Conservation (phyloP, 2,797 vertebrate species). For the Channa striata region DNA sequence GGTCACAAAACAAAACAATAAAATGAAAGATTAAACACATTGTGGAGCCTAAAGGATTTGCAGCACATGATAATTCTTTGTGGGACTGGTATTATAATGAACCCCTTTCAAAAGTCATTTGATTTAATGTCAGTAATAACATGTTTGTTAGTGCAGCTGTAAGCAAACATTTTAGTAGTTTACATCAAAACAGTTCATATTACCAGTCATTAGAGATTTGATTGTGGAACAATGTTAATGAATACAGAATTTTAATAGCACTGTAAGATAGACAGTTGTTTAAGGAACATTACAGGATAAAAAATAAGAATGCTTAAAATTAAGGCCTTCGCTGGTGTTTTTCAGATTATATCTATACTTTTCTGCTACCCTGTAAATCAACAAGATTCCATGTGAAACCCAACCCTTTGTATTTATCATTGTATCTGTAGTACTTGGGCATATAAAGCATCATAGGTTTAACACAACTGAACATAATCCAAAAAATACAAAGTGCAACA, state of each 20-base stretch:
- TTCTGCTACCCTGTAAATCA: conserved; percentile 16
- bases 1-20: not conserved
- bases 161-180: conserved; percentile 3
- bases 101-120: not conserved
- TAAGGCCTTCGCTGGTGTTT: conserved; percentile 59
- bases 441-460: conserved; percentile 20
- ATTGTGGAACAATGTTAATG: not conserved
- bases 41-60: too few species aligned
- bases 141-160: not conserved
- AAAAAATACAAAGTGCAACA: conserved; percentile 40
- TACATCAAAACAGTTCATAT: not conserved
- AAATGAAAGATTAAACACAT: not conserved
- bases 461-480: conserved; percentile 4
- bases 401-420: not conserved
- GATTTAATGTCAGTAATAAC: too few species aligned
- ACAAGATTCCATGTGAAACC: not conserved
- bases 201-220: conserved; percentile 3
- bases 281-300: conserved; percentile 3
- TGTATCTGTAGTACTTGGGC: not conserved
- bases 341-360: conserved; percentile 44
- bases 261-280: conserved; percentile 30
- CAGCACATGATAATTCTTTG: not conserved
- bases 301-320: not conserved
- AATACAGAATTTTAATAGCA: conserved; percentile 34
- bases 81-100: not conserved